Percentiles rank a stretch among this genome's conserved stretches.
phyloP scores from a whole-genome alignment of 2,888 invertebrate species.

The Cantharis rufa region DNA sequence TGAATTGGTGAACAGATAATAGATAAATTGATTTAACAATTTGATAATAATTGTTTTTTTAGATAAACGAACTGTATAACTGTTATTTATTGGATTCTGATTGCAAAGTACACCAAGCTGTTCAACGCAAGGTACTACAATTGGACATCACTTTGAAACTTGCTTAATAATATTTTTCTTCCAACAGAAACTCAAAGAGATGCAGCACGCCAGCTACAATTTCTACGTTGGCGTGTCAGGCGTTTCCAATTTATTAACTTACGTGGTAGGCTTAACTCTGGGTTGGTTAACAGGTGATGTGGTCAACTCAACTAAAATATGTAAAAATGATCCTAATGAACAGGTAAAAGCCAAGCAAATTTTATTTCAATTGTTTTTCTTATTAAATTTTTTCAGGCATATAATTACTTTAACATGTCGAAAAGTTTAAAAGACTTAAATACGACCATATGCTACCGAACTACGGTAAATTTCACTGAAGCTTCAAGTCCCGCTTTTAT shows the following conservation, averaged over 20 bases:
- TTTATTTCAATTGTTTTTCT: constrained; percentile 5
- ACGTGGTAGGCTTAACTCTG: constrained; percentile 64
- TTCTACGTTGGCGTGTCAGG: constrained; percentile 68
- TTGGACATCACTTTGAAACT: not conserved
- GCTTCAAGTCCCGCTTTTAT: constrained; percentile 85
- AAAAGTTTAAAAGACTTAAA: constrained; percentile 60
- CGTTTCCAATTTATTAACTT: constrained; percentile 58
- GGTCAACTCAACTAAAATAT: constrained; percentile 49
- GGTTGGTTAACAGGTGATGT: constrained; percentile 65
- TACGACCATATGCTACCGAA: constrained; percentile 69
- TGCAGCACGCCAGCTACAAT: constrained; percentile 50
- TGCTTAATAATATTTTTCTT: not conserved
- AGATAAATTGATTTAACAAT: too few species aligned
- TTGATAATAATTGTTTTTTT: constrained; percentile 4
- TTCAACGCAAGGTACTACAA: constrained; percentile 49
- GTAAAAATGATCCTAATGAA: constrained; percentile 53
- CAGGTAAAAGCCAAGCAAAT: constrained; percentile 42
- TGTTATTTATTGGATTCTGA: constrained; percentile 76
- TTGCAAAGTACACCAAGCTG: constrained; percentile 68
- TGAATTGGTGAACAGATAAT: constrained; percentile 40
- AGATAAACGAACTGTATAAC: constrained; percentile 75
- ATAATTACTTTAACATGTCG: constrained; percentile 63
- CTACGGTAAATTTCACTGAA: constrained; percentile 73
- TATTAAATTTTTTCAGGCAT: constrained; percentile 41
- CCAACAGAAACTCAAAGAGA: constrained; percentile 47